phyloP scores from a whole-genome alignment of 2,797 vertebrate species.

The Sebastes taczanowskii region DNA sequence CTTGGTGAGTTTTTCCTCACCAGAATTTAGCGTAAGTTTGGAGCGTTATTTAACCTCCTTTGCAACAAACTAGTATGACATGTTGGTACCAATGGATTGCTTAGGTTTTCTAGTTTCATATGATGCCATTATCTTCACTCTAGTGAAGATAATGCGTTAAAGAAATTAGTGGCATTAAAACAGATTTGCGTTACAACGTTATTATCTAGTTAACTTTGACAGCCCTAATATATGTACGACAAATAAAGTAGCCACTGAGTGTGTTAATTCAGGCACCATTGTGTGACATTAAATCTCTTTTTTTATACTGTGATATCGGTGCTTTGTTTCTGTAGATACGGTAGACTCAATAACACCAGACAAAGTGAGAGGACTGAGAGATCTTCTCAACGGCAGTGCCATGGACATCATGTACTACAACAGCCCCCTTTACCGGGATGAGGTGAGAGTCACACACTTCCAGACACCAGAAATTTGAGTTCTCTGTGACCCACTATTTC shows the following conservation, averaged over 20 bases:
- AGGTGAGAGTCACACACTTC: constrained; percentile 79
- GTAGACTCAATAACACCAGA: constrained; percentile 98
- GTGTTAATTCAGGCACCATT: not conserved
- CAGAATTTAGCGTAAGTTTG: no score
- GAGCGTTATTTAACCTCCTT: no score
- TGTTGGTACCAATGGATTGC: no score
- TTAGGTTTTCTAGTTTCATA: no score
- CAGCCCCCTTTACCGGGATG: constrained; percentile 96
- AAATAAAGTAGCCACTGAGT: not conserved
- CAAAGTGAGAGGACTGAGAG: constrained; percentile 94
- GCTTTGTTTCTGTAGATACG: constrained; percentile 84
- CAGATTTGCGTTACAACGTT: fast-evolving
- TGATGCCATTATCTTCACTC: no score
- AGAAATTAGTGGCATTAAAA: no score
- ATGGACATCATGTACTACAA: constrained; percentile 99
- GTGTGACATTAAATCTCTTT: not conserved
- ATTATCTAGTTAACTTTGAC: no score
- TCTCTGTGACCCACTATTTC: fast-evolving
- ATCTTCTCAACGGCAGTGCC: constrained; percentile 98
- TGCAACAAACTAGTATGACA: no score
- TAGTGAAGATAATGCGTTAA: no score
- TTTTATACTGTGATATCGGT: not conserved
- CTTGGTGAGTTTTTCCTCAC: no score
- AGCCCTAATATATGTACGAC: no score
- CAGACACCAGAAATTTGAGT: not conserved